Percentiles rank a stretch among this genome's conserved stretches.
Evolutionary conservation across 2,113 vertebrate species (phyloP).

Genomic region (Laterallus jamaicensis): DNA sequence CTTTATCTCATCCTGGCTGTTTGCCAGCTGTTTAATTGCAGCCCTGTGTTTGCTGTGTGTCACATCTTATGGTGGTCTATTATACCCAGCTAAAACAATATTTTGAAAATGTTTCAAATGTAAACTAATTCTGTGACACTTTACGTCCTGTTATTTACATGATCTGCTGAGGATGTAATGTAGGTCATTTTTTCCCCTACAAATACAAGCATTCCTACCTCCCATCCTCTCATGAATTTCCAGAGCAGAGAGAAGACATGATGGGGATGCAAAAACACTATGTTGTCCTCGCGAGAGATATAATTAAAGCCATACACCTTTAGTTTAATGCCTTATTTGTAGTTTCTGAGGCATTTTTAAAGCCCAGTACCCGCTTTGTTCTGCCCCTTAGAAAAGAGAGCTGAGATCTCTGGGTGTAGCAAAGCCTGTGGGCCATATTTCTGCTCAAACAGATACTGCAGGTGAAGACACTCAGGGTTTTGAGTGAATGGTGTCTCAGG

Average conservation of each 20-base stretch:
- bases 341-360: background rate
- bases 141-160: slow-evolving; percentile 52
- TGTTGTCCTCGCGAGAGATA: background rate
- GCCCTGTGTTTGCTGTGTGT: slow-evolving; percentile 71
- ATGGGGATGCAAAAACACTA: background rate
- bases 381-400: background rate
- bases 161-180: slow-evolving; percentile 35
- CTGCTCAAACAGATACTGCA: background rate
- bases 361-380: slow-evolving; percentile 4
- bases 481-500: background rate
- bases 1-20: slow-evolving; percentile 71
- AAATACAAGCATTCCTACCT: background rate
- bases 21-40: slow-evolving; percentile 76
- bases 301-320: slow-evolving; percentile 36
- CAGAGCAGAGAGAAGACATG: background rate
- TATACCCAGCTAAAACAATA: slow-evolving; percentile 71
- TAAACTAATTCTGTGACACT: slow-evolving; percentile 61
- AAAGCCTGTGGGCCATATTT: background rate
- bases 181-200: background rate
- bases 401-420: background rate
- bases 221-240: background rate
- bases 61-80: slow-evolving; percentile 68
- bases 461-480: background rate
- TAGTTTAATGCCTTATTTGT: slow-evolving; percentile 24
- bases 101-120: slow-evolving; percentile 72